phyloP scores from a whole-genome alignment of 2,797 vertebrate species.

The Pangasius larnaudii region DNA sequence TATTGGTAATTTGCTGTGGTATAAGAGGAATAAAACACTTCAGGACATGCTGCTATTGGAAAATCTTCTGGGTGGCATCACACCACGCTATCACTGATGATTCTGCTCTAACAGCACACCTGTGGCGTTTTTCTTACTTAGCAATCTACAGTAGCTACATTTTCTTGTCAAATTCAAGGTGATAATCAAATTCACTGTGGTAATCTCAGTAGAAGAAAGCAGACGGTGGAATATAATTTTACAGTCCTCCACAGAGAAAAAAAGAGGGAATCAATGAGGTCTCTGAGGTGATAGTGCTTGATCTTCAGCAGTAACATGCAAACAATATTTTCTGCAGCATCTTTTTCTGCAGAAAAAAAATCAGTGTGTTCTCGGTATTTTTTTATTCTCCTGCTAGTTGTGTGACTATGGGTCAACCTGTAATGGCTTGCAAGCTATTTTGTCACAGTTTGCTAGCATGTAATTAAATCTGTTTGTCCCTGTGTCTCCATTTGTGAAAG shows the following conservation, averaged over 20 bases:
- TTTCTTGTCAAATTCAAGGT: not conserved
- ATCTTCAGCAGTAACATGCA: not conserved
- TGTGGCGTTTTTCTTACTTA: not conserved
- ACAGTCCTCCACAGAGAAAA: not conserved
- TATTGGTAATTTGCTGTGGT: too few species aligned
- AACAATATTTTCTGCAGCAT: not conserved
- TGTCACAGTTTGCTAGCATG: constrained; percentile 14
- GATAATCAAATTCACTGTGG: not conserved
- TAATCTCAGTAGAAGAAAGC: not conserved
- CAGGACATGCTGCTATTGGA: not conserved
- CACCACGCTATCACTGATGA: not conserved
- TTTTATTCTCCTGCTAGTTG: not conserved
- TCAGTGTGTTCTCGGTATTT: not conserved
- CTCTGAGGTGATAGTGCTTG: not conserved
- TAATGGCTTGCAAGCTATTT: constrained; percentile 3
- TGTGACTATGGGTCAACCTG: not conserved
- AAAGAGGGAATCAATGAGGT: not conserved
- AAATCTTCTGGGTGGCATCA: not conserved
- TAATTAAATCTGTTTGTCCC: constrained; percentile 7
- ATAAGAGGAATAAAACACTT: not conserved
- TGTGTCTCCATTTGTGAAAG: not conserved
- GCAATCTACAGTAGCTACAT: not conserved
- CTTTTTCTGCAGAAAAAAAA: not conserved
- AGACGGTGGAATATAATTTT: not conserved
- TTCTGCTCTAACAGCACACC: not conserved